Conservation (phyloP, 2,888 invertebrate species). For the Melanophora roralis region DNA sequence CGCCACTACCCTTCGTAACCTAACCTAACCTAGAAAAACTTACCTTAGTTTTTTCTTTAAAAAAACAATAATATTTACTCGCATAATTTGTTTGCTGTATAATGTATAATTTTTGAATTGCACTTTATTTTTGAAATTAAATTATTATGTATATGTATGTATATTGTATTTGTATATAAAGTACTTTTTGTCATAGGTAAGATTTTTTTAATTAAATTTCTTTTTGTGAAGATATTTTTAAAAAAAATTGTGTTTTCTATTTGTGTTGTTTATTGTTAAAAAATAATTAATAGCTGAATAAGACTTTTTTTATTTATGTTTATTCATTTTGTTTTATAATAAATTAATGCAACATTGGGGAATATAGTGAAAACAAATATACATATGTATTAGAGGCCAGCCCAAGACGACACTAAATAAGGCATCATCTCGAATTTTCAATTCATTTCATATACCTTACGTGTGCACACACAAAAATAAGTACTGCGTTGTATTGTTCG, state of each 20-base stretch:
- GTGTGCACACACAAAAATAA: too few species aligned
- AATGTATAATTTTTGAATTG: constrained; percentile 60
- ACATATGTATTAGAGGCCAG: too few species aligned
- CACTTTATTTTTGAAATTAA: constrained; percentile 57
- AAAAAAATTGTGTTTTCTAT: constrained; percentile 2
- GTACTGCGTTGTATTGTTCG: too few species aligned
- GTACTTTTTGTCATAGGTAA: constrained; percentile 28
- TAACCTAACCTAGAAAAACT: too few species aligned
- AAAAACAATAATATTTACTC: background rate
- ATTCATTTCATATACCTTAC: too few species aligned
- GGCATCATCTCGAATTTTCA: too few species aligned
- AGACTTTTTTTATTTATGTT: too few species aligned
- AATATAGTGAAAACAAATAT: constrained; percentile 44
- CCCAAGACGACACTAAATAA: too few species aligned
- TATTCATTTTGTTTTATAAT: background rate
- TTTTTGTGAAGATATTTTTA: too few species aligned
- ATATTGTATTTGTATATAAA: constrained; percentile 23
- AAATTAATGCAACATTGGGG: constrained; percentile 27
- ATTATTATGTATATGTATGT: constrained; percentile 33
- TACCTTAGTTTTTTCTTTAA: background rate
- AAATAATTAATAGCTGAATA: constrained; percentile 4
- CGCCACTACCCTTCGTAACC: too few species aligned
- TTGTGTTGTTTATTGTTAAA: background rate
- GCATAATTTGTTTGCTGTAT: constrained; percentile 45
- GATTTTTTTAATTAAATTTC: constrained; percentile 14